Conservation (phyloP, 2,113 vertebrate species). For the Montifringilla adamsi region DNA sequence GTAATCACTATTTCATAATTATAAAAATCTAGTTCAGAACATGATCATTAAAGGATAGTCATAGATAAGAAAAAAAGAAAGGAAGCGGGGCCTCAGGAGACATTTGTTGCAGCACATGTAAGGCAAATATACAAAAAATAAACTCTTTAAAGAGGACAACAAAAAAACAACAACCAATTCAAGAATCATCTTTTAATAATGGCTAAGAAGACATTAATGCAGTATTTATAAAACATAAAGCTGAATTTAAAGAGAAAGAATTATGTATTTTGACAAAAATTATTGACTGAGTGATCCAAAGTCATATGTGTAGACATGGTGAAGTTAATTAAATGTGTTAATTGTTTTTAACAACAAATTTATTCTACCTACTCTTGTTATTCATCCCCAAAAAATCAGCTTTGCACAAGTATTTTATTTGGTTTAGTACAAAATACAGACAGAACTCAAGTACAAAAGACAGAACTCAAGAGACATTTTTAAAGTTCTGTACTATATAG, state of each 20-base stretch:
- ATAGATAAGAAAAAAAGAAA: not conserved
- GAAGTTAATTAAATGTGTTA: not conserved
- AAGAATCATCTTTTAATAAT: not conserved
- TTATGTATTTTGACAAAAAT: not conserved
- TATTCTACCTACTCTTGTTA: not conserved
- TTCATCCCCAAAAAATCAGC: not conserved
- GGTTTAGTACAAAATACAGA: not conserved
- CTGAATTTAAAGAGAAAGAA: not conserved
- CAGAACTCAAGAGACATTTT: not conserved
- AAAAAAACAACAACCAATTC: not conserved
- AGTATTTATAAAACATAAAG: not conserved
- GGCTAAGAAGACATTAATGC: not conserved
- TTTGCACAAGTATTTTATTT: not conserved
- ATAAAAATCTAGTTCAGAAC: not conserved
- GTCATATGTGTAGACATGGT: not conserved
- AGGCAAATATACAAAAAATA: not conserved
- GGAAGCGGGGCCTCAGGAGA: not conserved
- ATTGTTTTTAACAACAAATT: not conserved
- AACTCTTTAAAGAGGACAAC: not conserved
- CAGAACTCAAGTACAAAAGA: not conserved
- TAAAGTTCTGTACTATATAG: not conserved
- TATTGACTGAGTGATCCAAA: not conserved
- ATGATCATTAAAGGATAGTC: not conserved
- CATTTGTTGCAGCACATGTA: accelerated
- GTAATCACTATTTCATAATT: not conserved